phyloP scores from a whole-genome alignment of 2,113 vertebrate species.

The Equus quagga region DNA sequence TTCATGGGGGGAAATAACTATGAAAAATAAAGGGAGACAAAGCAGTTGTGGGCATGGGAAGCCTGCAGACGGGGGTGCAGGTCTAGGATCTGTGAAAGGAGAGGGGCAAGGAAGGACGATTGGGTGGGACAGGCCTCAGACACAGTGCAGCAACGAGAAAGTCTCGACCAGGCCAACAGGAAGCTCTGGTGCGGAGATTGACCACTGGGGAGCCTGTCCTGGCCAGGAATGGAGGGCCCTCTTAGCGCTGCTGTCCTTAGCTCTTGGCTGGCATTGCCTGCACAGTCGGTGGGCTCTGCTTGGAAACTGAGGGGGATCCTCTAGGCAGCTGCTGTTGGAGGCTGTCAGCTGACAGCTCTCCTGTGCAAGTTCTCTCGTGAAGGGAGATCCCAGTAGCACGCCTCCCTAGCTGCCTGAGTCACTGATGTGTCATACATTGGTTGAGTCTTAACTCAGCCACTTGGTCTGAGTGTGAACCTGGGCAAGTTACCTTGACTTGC shows the following conservation, averaged over 20 bases:
- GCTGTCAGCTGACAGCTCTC: background rate
- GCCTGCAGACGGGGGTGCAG: background rate
- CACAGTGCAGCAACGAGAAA: fast-evolving
- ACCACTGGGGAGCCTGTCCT: background rate
- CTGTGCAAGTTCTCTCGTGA: background rate
- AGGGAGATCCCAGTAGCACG: fast-evolving
- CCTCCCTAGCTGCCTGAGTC: fast-evolving
- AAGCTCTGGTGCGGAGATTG: background rate
- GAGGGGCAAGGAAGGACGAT: fast-evolving
- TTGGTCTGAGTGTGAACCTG: background rate
- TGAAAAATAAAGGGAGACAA: background rate
- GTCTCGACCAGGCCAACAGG: background rate
- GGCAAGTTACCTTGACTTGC: background rate
- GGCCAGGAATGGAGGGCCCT: background rate
- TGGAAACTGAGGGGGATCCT: background rate
- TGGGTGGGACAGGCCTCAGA: background rate
- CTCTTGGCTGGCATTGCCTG: background rate
- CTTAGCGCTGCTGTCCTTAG: background rate
- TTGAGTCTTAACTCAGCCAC: background rate
- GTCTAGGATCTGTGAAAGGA: background rate
- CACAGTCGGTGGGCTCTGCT: background rate
- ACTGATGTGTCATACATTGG: fast-evolving
- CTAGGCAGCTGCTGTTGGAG: no score
- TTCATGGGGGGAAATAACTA: background rate
- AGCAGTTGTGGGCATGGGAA: background rate